These are phyloP conservation scores for Phenganax stokvisi DNA, from an alignment of 92 coral and sea anemone genomes.

Conservation along the genomic window DNA sequence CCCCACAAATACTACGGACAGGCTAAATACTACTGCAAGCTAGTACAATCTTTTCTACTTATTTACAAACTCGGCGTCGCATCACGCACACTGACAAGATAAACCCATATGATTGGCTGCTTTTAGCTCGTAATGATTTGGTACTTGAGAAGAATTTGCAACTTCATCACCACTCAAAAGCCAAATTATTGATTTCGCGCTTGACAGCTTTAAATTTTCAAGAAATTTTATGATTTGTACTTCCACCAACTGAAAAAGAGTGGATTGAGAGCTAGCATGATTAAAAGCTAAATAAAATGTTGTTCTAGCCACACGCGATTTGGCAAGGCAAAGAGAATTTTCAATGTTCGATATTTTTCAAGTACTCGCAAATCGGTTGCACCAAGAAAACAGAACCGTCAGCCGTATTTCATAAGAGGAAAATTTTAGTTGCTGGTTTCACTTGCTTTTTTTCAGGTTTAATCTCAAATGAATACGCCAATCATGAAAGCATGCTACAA, in stretches of 20 bases:
- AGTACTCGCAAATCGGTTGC: too few relatives aligned
- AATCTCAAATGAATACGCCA: neutral
- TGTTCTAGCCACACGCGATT: neutral
- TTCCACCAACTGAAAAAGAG: neutral
- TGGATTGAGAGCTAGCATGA: neutral
- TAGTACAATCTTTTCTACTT: constrained; percentile 3
- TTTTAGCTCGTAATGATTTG: neutral
- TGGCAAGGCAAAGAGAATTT: too few relatives aligned
- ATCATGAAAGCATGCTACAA: neutral
- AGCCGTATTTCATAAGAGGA: neutral
- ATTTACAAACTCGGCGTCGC: constrained; percentile 27
- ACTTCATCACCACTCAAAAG: constrained; percentile 5
- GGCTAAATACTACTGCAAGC: neutral
- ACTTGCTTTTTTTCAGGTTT: neutral
- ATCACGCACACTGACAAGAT: constrained; percentile 29
- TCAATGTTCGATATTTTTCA: too few relatives aligned
- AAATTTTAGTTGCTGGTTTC: neutral
- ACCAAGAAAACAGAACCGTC: too few relatives aligned
- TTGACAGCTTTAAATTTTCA: neutral
- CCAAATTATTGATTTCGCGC: neutral
- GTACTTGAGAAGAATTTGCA: constrained; percentile 17
- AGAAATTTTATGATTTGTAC: neutral
- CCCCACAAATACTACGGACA: constrained; percentile 31
- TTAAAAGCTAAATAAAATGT: neutral
- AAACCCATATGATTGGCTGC: constrained; percentile 32